A percentile compares a stretch with the other conserved stretches of the same genome.
Evolutionary conservation across 2,113 vertebrate species (phyloP).

Genomic region (Acanthochromis polyacanthus): DNA sequence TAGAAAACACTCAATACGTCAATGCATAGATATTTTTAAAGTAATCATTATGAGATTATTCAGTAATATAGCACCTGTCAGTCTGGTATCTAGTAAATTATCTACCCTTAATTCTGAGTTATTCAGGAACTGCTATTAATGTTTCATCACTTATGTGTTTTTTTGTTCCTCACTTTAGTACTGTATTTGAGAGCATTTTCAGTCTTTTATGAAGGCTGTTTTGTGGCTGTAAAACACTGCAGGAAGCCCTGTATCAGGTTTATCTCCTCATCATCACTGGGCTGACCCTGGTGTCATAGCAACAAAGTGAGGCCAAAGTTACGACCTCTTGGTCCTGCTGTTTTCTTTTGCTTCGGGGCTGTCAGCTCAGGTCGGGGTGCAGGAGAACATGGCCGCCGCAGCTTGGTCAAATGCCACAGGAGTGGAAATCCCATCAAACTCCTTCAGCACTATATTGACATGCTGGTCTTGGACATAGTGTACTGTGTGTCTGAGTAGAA

Average conservation of each 20-base stretch:
- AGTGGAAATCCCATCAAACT: constrained; percentile 45
- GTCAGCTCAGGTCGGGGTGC: constrained; percentile 40
- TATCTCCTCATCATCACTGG: constrained; percentile 7
- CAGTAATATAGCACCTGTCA: background rate
- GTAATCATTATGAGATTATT: background rate
- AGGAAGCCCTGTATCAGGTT: background rate
- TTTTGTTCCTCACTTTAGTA: background rate
- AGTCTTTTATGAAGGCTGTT: background rate
- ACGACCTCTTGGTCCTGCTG: constrained; percentile 28
- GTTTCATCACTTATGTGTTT: background rate
- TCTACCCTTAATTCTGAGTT: background rate
- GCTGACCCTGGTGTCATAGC: constrained; percentile 29
- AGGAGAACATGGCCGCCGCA: constrained; percentile 15
- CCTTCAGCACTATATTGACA: constrained; percentile 27
- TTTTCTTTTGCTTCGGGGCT: constrained; percentile 12
- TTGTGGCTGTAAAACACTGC: background rate
- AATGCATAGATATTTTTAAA: no score
- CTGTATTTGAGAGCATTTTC: background rate
- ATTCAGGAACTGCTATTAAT: background rate
- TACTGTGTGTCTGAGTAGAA: constrained; percentile 17
- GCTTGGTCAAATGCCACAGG: constrained; percentile 16
- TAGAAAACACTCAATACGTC: no score
- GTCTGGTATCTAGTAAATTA: no score
- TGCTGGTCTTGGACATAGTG: constrained; percentile 11
- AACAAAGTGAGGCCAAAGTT: constrained; percentile 42